Conservation (phyloP, 1,140 invertebrate species). For the Drosophila teissieri region DNA sequence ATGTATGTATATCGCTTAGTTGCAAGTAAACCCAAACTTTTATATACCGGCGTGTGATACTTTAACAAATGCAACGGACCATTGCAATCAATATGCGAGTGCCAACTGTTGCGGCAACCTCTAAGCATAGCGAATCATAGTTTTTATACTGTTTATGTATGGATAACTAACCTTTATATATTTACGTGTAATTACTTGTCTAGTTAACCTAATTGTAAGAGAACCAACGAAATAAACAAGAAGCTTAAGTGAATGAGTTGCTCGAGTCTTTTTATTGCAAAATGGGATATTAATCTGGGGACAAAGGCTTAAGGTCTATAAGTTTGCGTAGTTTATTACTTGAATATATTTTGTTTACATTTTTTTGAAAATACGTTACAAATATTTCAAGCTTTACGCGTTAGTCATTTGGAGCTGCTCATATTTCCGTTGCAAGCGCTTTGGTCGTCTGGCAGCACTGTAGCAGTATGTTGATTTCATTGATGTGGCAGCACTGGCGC, state of each 20-base stretch:
- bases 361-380: slow-evolving; percentile 1
- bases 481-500: neutral
- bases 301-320: neutral
- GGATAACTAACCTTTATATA: slow-evolving; percentile 39
- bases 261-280: no score
- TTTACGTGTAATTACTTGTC: slow-evolving; percentile 29
- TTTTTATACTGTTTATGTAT: slow-evolving; percentile 39
- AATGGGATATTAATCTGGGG: no score
- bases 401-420: neutral
- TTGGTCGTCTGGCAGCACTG: neutral
- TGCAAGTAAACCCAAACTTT: slow-evolving; percentile 54
- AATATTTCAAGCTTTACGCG: neutral
- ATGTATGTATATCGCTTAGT: slow-evolving; percentile 56
- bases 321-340: no score
- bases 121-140: slow-evolving; percentile 50
- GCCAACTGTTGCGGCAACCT: slow-evolving; percentile 54
- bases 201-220: slow-evolving; percentile 52
- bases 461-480: neutral
- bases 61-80: slow-evolving; percentile 61
- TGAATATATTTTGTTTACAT: no score
- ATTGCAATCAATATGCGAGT: slow-evolving; percentile 41
- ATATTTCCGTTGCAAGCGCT: neutral
- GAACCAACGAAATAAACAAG: slow-evolving; percentile 36
- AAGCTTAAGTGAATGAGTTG: neutral
- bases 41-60: slow-evolving; percentile 77